Evolutionary conservation across 2,113 vertebrate species (phyloP).

Genomic region (Sphyrna mokarran): DNA sequence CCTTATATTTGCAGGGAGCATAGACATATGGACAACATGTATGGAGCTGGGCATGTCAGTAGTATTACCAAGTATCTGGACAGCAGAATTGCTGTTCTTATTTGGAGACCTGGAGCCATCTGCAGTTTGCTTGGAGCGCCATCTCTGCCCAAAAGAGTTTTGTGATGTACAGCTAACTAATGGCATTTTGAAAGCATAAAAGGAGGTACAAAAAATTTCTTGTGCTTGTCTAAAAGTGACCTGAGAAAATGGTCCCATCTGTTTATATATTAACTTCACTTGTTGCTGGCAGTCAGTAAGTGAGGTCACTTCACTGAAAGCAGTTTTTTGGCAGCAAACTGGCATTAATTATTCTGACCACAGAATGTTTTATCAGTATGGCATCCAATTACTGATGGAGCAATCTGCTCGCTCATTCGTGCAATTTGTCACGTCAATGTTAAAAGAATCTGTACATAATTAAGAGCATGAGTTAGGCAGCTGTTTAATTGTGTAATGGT

Average conservation of each 20-base stretch:
- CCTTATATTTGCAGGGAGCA: neutral
- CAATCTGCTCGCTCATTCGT: neutral
- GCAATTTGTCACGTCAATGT: neutral
- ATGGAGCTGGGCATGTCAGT: no score
- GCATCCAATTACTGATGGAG: neutral
- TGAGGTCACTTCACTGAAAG: neutral
- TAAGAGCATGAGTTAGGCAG: neutral
- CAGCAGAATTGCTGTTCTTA: neutral
- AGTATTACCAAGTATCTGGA: neutral
- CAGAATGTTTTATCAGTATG: neutral
- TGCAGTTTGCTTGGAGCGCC: neutral
- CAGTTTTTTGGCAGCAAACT: neutral
- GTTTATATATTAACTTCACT: neutral
- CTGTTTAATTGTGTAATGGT: neutral
- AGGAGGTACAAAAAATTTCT: neutral
- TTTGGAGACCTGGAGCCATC: neutral
- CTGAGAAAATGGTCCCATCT: neutral
- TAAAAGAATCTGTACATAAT: neutral
- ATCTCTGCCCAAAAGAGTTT: neutral
- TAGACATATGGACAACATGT: neutral
- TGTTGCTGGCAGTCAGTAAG: neutral
- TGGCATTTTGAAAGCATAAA: neutral
- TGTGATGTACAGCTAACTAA: neutral
- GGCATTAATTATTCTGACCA: neutral
- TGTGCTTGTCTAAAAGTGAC: neutral